Conservation (phyloP, 2,888 invertebrate species). For the Brenthis hecate region DNA sequence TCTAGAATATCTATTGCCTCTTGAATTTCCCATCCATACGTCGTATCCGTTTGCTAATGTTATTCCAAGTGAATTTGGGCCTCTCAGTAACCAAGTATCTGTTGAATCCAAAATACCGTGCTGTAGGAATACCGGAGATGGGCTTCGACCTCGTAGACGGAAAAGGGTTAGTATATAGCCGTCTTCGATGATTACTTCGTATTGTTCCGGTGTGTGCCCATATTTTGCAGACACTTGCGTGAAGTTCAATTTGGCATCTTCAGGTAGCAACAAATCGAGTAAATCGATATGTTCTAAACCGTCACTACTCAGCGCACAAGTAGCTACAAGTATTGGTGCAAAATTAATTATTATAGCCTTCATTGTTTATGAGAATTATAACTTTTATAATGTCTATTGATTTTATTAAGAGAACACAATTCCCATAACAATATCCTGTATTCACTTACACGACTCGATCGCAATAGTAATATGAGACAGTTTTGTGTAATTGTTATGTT, state of each 20-base stretch:
- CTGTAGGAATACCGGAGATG: constrained; percentile 43
- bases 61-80: constrained; percentile 45
- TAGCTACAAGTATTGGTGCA: no score
- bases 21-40: constrained; percentile 57
- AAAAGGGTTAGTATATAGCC: constrained; percentile 50
- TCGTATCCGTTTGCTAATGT: constrained; percentile 53
- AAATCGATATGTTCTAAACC: not conserved
- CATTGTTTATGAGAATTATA: no score
- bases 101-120: constrained; percentile 50
- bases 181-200: constrained; percentile 49
- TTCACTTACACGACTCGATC: not conserved
- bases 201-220: constrained; percentile 39
- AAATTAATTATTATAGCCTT: no score
- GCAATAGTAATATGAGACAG: constrained; percentile 1
- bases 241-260: constrained; percentile 28
- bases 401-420: not conserved
- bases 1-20: constrained; percentile 83
- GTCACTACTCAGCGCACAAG: not conserved
- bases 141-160: constrained; percentile 43
- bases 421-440: not conserved
- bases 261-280: not conserved
- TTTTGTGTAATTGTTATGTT: constrained; percentile 4
- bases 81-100: constrained; percentile 49
- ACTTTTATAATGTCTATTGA: no score
- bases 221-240: constrained; percentile 40